Evolutionary conservation across 2,113 vertebrate species (phyloP).

Genomic region (Hyaena hyaena): DNA sequence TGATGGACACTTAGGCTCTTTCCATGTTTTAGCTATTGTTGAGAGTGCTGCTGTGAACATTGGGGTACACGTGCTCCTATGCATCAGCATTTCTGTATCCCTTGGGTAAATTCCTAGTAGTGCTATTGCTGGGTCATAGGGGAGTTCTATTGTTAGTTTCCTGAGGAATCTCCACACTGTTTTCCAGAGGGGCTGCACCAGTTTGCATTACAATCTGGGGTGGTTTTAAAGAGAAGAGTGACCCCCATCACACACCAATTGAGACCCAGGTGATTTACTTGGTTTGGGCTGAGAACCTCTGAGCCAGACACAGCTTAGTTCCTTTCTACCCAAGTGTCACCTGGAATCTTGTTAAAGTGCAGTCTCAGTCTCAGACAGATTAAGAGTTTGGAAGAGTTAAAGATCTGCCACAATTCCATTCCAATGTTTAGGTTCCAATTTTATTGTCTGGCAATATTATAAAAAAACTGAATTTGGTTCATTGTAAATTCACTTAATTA

Average conservation of each 20-base stretch:
- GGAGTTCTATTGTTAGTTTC: too few relatives aligned
- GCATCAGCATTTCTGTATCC: too few relatives aligned
- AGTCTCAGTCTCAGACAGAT: not conserved
- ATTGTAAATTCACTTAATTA: slow-evolving; percentile 23
- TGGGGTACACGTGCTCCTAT: too few relatives aligned
- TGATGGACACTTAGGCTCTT: too few relatives aligned
- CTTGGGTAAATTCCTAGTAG: too few relatives aligned
- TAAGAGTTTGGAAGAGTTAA: slow-evolving; percentile 8
- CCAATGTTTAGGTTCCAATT: not conserved
- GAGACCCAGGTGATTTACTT: not conserved
- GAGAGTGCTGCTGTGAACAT: too few relatives aligned
- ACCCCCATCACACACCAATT: not conserved
- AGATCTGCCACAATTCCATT: not conserved
- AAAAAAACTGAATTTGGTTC: not conserved
- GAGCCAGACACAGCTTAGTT: not conserved
- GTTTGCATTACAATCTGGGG: not conserved
- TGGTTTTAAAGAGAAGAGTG: not conserved
- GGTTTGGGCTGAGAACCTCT: not conserved
- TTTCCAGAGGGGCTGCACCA: too few relatives aligned
- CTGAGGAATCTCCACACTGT: too few relatives aligned
- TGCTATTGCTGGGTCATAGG: too few relatives aligned
- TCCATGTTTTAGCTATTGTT: too few relatives aligned
- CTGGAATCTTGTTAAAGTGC: not conserved
- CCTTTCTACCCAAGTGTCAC: not conserved
- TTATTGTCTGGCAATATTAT: not conserved